These are phyloP conservation scores for Sapajus apella DNA, from an alignment of 2,113 vertebrate genomes.

Conservation along the genomic window DNA sequence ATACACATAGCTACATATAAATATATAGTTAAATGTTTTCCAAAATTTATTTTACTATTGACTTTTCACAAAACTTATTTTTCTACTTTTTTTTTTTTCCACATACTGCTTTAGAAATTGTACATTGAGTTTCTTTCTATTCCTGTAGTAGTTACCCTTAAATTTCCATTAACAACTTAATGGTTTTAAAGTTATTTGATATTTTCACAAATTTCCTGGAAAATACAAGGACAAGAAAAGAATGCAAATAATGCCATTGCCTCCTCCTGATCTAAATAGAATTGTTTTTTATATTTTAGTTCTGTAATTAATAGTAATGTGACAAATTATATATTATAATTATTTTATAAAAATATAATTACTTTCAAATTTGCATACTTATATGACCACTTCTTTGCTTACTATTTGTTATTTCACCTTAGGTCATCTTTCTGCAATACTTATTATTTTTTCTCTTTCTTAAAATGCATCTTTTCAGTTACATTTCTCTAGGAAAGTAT, in stretches of 20 bases:
- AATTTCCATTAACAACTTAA: not conserved
- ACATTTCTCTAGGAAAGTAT: not conserved
- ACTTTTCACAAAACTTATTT: not conserved
- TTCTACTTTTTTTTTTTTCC: too few species aligned
- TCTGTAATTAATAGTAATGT: not conserved
- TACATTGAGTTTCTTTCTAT: not conserved
- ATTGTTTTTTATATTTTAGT: not conserved
- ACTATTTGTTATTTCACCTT: not conserved
- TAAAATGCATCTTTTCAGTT: not conserved
- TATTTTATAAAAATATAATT: not conserved
- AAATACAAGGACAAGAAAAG: not conserved
- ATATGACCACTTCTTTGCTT: not conserved
- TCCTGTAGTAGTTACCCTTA: not conserved
- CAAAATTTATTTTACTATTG: not conserved
- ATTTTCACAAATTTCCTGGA: not conserved
- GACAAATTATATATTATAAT: not conserved
- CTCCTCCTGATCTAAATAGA: not conserved
- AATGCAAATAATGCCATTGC: not conserved
- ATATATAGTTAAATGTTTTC: not conserved
- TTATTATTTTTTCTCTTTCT: not conserved
- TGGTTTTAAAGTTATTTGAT: not conserved
- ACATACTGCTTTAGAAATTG: not conserved
- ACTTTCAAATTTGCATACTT: not conserved
- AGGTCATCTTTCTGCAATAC: not conserved
- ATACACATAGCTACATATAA: not conserved